phyloP scores from a whole-genome alignment of 2,888 invertebrate genomes.

The Synergus japonicus region DNA sequence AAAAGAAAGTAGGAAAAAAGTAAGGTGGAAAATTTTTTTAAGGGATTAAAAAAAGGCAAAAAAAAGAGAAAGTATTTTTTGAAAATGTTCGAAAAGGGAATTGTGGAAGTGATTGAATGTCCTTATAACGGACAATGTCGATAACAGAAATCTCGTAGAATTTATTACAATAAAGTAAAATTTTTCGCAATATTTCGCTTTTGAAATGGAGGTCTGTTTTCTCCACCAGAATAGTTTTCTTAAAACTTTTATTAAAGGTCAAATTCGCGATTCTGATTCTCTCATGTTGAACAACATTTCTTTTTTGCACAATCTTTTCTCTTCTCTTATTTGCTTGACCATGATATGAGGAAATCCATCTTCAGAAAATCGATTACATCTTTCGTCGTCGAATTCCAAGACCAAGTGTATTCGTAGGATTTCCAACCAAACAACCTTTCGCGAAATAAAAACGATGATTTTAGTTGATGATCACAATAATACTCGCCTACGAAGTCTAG shows the following conservation, averaged over 20 bases:
- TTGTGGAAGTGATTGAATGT: too few species aligned
- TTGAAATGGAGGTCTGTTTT: background rate
- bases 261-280: background rate
- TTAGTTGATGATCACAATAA: conserved; percentile 18
- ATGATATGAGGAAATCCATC: background rate
- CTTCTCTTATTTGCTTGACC: background rate
- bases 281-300: background rate
- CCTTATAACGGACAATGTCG: too few species aligned
- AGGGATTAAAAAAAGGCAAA: too few species aligned
- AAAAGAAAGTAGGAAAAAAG: too few species aligned
- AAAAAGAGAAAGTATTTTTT: too few species aligned
- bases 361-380: background rate
- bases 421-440: background rate
- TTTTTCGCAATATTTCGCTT: background rate
- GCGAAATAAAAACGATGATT: background rate
- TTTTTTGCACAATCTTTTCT: background rate
- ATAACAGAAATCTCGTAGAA: background rate
- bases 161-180: background rate
- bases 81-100: too few species aligned
- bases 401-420: background rate
- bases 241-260: background rate
- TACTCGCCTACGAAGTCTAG: conserved; percentile 8
- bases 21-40: too few species aligned
- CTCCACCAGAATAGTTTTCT: background rate
- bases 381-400: background rate